A percentile compares a stretch with the other conserved stretches of the same genome.
phyloP scores from a whole-genome alignment of 2,888 invertebrate genomes.

The Drosophila neoperkinsi region DNA sequence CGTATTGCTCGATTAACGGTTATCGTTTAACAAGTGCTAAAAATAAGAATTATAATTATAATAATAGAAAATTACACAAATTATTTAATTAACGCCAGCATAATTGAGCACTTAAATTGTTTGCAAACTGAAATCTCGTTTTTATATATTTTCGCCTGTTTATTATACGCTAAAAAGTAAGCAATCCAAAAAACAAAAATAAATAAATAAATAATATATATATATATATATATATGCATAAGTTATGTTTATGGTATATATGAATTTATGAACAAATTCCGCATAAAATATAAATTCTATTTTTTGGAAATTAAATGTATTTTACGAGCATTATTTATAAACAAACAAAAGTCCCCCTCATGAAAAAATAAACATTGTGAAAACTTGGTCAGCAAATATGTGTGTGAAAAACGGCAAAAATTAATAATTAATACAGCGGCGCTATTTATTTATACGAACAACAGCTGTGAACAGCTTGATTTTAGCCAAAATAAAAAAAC shows the following conservation, averaged over 20 bases:
- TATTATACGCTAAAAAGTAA: slow-evolving; percentile 28
- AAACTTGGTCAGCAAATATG: slow-evolving; percentile 20
- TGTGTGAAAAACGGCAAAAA: slow-evolving; percentile 46
- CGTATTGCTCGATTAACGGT: slow-evolving; percentile 41
- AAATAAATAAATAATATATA: neutral
- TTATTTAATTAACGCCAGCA: slow-evolving; percentile 34
- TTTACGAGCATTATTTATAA: slow-evolving; percentile 51
- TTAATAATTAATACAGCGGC: slow-evolving; percentile 39
- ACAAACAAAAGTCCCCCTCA: slow-evolving; percentile 26
- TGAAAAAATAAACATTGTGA: slow-evolving; percentile 36
- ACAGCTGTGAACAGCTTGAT: slow-evolving; percentile 41
- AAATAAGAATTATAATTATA: slow-evolving; percentile 18
- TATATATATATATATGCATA: neutral
- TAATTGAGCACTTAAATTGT: slow-evolving; percentile 36
- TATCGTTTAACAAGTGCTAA: slow-evolving; percentile 32
- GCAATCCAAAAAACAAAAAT: slow-evolving; percentile 20
- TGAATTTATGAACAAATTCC: slow-evolving; percentile 13
- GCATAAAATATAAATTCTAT: slow-evolving; percentile 34
- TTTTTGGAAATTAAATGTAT: slow-evolving; percentile 43
- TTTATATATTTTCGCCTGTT: slow-evolving; percentile 16
- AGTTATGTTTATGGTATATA: neutral
- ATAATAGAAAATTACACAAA: slow-evolving; percentile 35
- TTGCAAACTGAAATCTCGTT: slow-evolving; percentile 51
- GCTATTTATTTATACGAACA: slow-evolving; percentile 13
- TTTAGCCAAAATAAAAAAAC: neutral